Conservation (phyloP, 2,888 invertebrate species). For the Erebia epiphron region DNA sequence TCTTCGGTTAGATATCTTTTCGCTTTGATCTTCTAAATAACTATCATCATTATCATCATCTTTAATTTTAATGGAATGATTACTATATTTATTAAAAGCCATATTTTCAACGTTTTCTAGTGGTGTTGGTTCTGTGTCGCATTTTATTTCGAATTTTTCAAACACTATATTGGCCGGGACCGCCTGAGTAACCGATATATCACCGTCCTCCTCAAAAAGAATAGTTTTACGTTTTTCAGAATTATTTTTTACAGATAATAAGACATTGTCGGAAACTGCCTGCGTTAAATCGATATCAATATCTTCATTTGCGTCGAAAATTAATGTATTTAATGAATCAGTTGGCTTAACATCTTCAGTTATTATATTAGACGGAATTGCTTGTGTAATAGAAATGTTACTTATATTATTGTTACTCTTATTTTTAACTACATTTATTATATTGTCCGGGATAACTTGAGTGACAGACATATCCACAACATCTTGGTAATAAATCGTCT, state of each 20-base stretch:
- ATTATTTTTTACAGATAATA: conserved; percentile 14
- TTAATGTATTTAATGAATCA: conserved; percentile 11
- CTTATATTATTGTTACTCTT: conserved; percentile 10
- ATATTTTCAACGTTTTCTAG: conserved; percentile 2
- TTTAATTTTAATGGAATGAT: not conserved
- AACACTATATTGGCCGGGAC: conserved; percentile 37
- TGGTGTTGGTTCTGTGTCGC: not conserved
- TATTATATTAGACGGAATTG: conserved; percentile 29
- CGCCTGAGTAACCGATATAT: conserved; percentile 50
- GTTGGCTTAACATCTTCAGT: conserved; percentile 11
- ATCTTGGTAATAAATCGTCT: conserved; percentile 32
- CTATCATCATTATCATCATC: not conserved
- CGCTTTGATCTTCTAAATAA: not conserved
- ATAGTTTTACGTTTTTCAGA: conserved; percentile 46
- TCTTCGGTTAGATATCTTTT: conserved; percentile 35
- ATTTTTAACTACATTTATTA: conserved; percentile 12
- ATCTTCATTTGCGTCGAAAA: conserved; percentile 6
- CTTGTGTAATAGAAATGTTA: conserved; percentile 29
- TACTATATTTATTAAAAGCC: not conserved
- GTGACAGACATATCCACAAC: conserved; percentile 52
- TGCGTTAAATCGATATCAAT: conserved; percentile 22
- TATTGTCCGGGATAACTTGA: conserved; percentile 40
- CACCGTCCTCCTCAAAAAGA: conserved; percentile 44
- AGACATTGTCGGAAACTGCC: conserved; percentile 12
- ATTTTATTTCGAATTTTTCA: conserved; percentile 7